phyloP scores from a whole-genome alignment of 2,113 vertebrate genomes.

The Reinhardtius hippoglossoides region DNA sequence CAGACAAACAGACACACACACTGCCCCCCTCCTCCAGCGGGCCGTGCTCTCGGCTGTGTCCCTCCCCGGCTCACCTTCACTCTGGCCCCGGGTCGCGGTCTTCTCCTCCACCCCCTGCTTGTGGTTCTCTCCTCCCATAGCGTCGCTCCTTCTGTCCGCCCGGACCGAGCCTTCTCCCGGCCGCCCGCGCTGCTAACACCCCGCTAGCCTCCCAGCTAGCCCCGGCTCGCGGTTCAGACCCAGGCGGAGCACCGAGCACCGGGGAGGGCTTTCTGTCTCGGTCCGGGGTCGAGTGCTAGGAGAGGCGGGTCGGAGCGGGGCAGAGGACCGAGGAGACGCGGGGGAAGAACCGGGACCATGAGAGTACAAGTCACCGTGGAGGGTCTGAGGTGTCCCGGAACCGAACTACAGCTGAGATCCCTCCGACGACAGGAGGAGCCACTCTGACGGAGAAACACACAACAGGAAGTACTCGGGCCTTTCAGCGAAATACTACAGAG shows the following conservation, averaged over 20 bases:
- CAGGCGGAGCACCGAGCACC: background rate
- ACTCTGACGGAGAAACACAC: conserved; percentile 17
- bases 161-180: conserved; percentile 28
- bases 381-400: conserved; percentile 29
- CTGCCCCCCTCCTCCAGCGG: background rate
- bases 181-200: conserved; percentile 32
- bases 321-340: background rate
- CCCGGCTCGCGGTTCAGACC: background rate
- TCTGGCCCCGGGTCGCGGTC: conserved; percentile 55
- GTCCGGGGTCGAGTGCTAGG: background rate
- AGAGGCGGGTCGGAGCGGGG: background rate
- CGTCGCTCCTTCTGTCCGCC: conserved; percentile 36
- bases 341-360: background rate
- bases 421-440: conserved; percentile 9
- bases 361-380: conserved; percentile 9
- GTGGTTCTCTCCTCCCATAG: conserved; percentile 66
- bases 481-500: background rate
- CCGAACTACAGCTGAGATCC: conserved; percentile 13
- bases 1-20: too few relatives aligned
- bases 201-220: conserved; percentile 43
- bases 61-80: conserved; percentile 65
- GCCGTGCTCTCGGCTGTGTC: background rate
- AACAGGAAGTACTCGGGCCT: background rate
- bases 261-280: background rate
- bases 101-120: conserved; percentile 58